phyloP scores from a whole-genome alignment of 1,140 invertebrate species.

The Drosophila orena region DNA sequence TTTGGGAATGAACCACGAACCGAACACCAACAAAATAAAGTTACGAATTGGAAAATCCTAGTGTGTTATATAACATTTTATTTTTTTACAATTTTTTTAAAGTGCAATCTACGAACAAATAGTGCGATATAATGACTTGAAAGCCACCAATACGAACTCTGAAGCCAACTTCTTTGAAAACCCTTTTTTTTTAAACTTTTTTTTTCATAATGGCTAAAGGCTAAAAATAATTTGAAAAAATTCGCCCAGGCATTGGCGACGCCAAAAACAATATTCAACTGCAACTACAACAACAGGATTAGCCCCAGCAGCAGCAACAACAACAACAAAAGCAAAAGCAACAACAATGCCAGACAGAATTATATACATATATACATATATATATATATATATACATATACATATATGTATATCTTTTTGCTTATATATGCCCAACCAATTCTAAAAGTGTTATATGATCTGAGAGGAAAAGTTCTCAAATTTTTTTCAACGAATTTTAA shows the following conservation, averaged over 20 bases:
- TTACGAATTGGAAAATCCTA: slow-evolving; percentile 5
- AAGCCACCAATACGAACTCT: slow-evolving; percentile 11
- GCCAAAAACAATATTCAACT: slow-evolving; percentile 30
- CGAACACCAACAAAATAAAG: slow-evolving; percentile 28
- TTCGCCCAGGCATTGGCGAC: slow-evolving; percentile 52
- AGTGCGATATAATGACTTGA: background rate
- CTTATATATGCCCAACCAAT: slow-evolving; percentile 13
- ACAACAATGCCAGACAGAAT: slow-evolving; percentile 54
- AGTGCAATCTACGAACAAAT: slow-evolving; percentile 47
- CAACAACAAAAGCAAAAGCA: slow-evolving; percentile 12
- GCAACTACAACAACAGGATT: slow-evolving; percentile 39
- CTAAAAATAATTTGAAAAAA: slow-evolving; percentile 63
- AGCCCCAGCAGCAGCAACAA: slow-evolving; percentile 26
- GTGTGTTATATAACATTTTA: slow-evolving; percentile 58
- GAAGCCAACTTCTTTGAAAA: slow-evolving; percentile 20
- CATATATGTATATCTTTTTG: slow-evolving; percentile 37
- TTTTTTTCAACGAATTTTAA: slow-evolving; percentile 58
- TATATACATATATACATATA: slow-evolving; percentile 10
- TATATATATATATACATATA: no score
- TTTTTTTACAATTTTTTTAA: slow-evolving; percentile 63
- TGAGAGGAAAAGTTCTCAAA: slow-evolving; percentile 45
- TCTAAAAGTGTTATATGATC: slow-evolving; percentile 75
- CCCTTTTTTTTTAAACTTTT: slow-evolving; percentile 35
- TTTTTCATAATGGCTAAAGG: slow-evolving; percentile 57
- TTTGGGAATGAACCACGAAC: slow-evolving; percentile 4